Evolutionary conservation across 2,888 invertebrate species (phyloP), one percentile per base, ranked within the genome.

Genomic region (Sympetrum striolatum): DNA sequence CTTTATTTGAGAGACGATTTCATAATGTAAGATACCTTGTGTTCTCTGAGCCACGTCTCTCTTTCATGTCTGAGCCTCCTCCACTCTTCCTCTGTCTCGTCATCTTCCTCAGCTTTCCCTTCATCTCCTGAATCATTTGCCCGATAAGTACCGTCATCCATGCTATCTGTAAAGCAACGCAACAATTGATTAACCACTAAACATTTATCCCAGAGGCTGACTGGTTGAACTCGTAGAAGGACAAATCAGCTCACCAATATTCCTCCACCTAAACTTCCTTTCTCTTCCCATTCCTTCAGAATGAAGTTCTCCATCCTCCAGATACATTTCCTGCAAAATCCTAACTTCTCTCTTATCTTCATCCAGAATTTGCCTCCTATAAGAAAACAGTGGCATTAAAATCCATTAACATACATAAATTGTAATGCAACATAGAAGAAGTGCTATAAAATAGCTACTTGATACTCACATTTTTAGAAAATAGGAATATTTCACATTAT

Each of bases 261-360:
- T 97, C 92, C 95, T 97, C 98, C 98, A 99, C 91, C 96, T 95
- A 93, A 98, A 99, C 93, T 97, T 96, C 53, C 98, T 94, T 92
- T 96, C 96, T 5, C 98, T 95, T 14, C 96, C 96, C 2, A 96
- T 95, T 0, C 96, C 97, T 44, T 97, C 97, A 0, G 95, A 95
- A 92, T 97, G 96, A 92, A 98, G 95, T 92, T 99, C 98, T 0
- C 98, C 98, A 93, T 98, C 98, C 93, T 98, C 98, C 64, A 99
- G 96, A 48, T 98, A 95, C 93, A 98, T 94, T 93, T 99, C 98
- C 93, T 99, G 97, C 22, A 98, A 95, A 92, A 97, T 94, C 92
- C 97, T 95, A 31, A 99, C 96, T 93, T 98, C 97, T 37, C 97
- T 95, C 92, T 97, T 97, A 93, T 99, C 99, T 92, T 98, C 97